phyloP scores from a whole-genome alignment of 1,140 invertebrate genomes.

The Drosophila kohkoa region DNA sequence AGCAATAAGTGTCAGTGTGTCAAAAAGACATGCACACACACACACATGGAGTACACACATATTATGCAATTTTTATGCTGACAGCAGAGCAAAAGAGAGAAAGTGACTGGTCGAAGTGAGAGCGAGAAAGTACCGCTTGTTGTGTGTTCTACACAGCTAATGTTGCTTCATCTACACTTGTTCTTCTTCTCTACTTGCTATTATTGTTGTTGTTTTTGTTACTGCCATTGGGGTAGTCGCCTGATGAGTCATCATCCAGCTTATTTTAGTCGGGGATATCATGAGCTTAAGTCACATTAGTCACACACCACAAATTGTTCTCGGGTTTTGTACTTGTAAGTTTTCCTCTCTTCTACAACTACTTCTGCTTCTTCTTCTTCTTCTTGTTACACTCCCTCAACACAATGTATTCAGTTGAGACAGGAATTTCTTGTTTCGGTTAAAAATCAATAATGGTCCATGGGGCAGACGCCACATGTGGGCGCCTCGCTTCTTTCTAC shows the following conservation, averaged over 20 bases:
- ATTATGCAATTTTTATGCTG: constrained; percentile 82
- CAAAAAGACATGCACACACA: constrained; percentile 39
- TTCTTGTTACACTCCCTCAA: not conserved
- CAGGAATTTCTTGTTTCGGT: not conserved
- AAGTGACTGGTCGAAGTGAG: constrained; percentile 48
- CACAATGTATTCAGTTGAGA: not conserved
- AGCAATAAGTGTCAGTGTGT: constrained; percentile 79
- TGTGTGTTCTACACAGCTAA: constrained; percentile 1
- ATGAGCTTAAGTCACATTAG: constrained; percentile 24
- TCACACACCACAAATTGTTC: constrained; percentile 16
- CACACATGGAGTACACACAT: constrained; percentile 36
- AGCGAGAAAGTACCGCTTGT: constrained; percentile 35
- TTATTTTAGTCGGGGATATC: not conserved
- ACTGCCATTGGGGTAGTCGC: constrained; percentile 41
- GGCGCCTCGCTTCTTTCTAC: not conserved
- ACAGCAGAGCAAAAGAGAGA: constrained; percentile 57
- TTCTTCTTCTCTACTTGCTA: not conserved
- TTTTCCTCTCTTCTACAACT: constrained; percentile 16
- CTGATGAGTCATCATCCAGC: constrained; percentile 51
- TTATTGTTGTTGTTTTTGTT: constrained; percentile 8
- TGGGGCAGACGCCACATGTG: constrained; percentile 22
- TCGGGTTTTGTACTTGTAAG: constrained; percentile 24
- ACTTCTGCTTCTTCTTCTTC: not conserved
- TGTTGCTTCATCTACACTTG: constrained; percentile 12
- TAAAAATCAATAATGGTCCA: constrained; percentile 58